Conservation (phyloP, 2,113 vertebrate species). For the Sorex araneus region DNA sequence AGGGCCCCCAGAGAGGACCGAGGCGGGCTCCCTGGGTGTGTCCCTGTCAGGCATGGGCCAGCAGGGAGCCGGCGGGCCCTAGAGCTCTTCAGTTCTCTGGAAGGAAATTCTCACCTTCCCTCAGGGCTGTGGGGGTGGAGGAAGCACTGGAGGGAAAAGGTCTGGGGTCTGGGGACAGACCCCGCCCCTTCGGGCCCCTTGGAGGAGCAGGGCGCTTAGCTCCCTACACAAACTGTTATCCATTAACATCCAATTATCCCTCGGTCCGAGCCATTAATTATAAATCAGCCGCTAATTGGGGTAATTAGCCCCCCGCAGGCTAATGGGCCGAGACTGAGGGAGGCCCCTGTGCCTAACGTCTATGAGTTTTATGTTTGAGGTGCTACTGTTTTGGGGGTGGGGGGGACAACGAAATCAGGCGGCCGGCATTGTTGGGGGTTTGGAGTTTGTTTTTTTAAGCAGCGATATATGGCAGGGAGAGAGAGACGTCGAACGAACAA, state of each 20-base stretch:
- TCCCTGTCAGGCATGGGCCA: background rate
- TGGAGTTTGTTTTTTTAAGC: background rate
- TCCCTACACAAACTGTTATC: conserved; percentile 94
- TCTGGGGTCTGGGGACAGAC: background rate
- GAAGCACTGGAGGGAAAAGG: background rate
- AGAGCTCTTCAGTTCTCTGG: background rate
- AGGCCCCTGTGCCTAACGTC: conserved; percentile 59
- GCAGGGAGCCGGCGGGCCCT: background rate
- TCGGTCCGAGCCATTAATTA: conserved; percentile 97
- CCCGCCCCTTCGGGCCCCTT: conserved; percentile 62
- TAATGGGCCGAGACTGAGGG: conserved; percentile 96
- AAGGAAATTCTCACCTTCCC: background rate
- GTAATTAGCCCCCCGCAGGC: conserved; percentile 95
- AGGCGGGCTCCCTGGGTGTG: background rate
- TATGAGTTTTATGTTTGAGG: conserved; percentile 54
- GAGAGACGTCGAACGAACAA: background rate
- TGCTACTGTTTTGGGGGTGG: background rate
- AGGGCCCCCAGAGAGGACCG: background rate
- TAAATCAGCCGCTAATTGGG: conserved; percentile 98
- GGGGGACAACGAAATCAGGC: conserved; percentile 54
- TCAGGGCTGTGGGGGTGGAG: conserved; percentile 48
- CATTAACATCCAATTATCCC: conserved; percentile 99
- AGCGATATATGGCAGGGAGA: background rate
- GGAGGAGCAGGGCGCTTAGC: conserved; percentile 82
- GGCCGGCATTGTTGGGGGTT: background rate